Percentiles rank a stretch among this genome's conserved stretches.
These are phyloP conservation scores for Aramus guarauna DNA, from an alignment of 2,113 vertebrate species.

Conservation along the genomic window DNA sequence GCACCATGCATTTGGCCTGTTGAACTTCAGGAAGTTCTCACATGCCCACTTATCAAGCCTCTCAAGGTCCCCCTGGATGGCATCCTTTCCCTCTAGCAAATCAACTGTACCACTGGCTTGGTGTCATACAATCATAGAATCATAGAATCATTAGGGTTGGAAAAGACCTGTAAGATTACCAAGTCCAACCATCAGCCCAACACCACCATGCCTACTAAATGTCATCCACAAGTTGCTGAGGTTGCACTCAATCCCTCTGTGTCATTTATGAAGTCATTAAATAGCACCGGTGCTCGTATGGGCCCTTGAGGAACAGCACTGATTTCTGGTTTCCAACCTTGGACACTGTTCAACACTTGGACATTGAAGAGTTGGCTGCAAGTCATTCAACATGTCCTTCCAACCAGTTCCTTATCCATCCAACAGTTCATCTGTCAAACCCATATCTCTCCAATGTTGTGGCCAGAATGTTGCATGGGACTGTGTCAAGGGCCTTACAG, in stretches of 20 bases:
- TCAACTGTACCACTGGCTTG: neutral
- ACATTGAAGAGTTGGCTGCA: neutral
- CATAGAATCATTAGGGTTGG: too few species aligned
- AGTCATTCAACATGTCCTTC: neutral
- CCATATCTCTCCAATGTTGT: neutral
- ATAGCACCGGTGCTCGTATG: fast-evolving
- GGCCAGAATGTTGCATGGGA: neutral
- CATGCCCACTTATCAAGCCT: neutral
- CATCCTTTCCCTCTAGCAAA: neutral
- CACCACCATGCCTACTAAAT: too few species aligned
- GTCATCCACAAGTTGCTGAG: neutral
- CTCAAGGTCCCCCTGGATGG: neutral
- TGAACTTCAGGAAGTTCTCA: neutral
- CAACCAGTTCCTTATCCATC: neutral
- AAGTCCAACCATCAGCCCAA: too few species aligned
- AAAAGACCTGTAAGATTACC: too few species aligned
- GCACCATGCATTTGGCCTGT: neutral
- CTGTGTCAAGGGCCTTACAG: neutral
- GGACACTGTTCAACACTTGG: neutral
- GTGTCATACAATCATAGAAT: neutral
- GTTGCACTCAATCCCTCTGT: neutral
- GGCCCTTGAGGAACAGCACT: neutral
- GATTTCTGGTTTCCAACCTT: neutral
- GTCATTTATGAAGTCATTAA: neutral
- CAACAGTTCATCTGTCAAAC: neutral